Conservation (phyloP, 2,113 vertebrate species). For the Cebus imitator region DNA sequence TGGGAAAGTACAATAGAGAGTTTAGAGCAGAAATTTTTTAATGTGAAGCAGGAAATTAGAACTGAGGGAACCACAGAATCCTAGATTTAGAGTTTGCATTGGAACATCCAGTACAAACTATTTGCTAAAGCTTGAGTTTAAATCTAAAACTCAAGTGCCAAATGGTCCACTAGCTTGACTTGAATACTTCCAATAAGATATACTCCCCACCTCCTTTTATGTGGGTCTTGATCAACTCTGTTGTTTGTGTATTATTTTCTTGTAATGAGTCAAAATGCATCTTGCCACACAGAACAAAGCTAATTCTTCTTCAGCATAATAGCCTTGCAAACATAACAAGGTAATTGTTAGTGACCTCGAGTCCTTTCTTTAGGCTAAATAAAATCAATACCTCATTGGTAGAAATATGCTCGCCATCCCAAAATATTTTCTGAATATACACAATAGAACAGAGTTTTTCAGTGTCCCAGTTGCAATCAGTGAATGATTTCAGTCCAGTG, state of each 20-base stretch:
- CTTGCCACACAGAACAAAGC: conserved; percentile 13
- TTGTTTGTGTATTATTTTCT: neutral
- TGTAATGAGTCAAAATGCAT: neutral
- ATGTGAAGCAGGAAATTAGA: neutral
- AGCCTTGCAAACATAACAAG: neutral
- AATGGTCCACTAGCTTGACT: neutral
- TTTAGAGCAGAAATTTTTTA: neutral
- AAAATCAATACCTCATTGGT: neutral
- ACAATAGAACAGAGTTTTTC: neutral
- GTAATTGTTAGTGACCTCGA: neutral
- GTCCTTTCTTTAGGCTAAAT: conserved; percentile 24
- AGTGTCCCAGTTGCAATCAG: neutral
- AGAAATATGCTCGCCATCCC: neutral
- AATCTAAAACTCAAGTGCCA: neutral
- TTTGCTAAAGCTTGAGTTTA: neutral
- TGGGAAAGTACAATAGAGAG: neutral
- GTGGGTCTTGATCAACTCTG: neutral
- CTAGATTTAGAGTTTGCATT: neutral
- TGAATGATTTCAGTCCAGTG: neutral
- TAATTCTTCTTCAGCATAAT: neutral
- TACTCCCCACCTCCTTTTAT: neutral
- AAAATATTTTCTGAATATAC: neutral
- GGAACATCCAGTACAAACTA: neutral
- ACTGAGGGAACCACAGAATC: neutral
- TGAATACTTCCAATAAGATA: neutral